phyloP scores from a whole-genome alignment of 2,888 invertebrate genomes.

The Allacma fusca region DNA sequence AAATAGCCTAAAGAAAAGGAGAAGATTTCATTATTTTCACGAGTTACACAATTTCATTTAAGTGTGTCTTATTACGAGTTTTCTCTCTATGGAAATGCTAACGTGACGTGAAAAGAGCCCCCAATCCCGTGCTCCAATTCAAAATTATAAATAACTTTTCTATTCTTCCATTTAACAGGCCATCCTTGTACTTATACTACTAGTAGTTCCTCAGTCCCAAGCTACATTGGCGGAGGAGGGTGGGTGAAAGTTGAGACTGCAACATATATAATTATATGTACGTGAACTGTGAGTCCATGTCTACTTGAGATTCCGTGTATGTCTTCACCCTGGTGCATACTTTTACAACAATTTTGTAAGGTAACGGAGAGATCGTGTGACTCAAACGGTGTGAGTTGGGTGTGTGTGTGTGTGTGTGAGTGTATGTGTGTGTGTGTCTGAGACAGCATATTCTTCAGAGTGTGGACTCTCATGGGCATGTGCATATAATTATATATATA shows the following conservation, averaged over 20 bases:
- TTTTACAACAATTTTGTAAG: too few relatives aligned
- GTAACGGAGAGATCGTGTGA: too few relatives aligned
- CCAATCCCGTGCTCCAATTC: conserved; percentile 6
- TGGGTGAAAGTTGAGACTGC: too few relatives aligned
- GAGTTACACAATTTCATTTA: conserved; percentile 16
- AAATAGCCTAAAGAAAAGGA: conserved; percentile 7
- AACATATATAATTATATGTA: too few relatives aligned
- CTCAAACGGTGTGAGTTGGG: too few relatives aligned
- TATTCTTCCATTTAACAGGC: neutral
- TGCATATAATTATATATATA: too few relatives aligned
- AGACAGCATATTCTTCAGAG: too few relatives aligned
- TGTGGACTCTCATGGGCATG: too few relatives aligned
- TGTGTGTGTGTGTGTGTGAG: too few relatives aligned
- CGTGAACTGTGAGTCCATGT: neutral
- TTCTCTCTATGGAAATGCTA: conserved; percentile 2
- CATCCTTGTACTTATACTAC: neutral
- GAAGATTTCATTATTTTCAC: conserved; percentile 12
- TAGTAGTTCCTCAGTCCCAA: too few relatives aligned
- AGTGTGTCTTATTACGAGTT: neutral
- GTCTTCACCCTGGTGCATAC: neutral
- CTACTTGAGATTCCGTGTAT: neutral
- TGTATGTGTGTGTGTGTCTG: too few relatives aligned
- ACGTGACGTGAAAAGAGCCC: conserved; percentile 7
- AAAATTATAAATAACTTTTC: conserved; percentile 19
- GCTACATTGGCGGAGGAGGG: too few relatives aligned